phyloP scores from a whole-genome alignment of 2,113 vertebrate species.

The Atrichornis clamosus region DNA sequence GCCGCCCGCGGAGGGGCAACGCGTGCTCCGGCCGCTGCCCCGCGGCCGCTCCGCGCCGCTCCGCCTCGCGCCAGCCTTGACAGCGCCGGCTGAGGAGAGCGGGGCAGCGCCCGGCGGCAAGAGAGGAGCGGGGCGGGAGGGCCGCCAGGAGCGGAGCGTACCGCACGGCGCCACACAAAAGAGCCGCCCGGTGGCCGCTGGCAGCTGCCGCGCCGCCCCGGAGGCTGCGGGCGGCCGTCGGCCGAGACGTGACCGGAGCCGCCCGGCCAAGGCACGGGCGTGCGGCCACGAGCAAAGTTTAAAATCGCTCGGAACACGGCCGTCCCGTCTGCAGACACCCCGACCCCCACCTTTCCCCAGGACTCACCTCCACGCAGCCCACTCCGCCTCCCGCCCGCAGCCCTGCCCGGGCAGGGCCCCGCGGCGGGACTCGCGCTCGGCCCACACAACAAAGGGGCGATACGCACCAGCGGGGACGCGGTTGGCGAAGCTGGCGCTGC shows the following conservation, averaged over 20 bases:
- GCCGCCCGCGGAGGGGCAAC: neutral
- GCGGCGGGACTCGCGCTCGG: neutral
- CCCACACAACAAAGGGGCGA: neutral
- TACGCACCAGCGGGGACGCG: neutral
- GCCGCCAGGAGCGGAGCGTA: slow-evolving; percentile 25
- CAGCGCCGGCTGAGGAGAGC: neutral
- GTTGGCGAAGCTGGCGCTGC: neutral
- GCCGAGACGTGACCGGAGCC: neutral
- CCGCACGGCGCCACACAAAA: slow-evolving; percentile 36
- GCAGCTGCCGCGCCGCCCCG: neutral
- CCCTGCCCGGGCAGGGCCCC: neutral
- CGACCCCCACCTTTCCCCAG: neutral
- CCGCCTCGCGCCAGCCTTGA: neutral
- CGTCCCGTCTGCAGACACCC: neutral
- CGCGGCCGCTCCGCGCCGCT: neutral
- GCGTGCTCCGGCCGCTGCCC: neutral
- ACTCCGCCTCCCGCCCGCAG: neutral
- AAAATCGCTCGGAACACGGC: neutral
- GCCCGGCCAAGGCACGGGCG: neutral
- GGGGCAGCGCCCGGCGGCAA: neutral
- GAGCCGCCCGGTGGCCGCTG: neutral
- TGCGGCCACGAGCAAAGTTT: neutral
- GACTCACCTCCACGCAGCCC: neutral
- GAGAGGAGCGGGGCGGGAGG: neutral
- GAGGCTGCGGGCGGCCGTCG: neutral